phyloP scores from a whole-genome alignment of 2,113 vertebrate species.

The Pipa parva region DNA sequence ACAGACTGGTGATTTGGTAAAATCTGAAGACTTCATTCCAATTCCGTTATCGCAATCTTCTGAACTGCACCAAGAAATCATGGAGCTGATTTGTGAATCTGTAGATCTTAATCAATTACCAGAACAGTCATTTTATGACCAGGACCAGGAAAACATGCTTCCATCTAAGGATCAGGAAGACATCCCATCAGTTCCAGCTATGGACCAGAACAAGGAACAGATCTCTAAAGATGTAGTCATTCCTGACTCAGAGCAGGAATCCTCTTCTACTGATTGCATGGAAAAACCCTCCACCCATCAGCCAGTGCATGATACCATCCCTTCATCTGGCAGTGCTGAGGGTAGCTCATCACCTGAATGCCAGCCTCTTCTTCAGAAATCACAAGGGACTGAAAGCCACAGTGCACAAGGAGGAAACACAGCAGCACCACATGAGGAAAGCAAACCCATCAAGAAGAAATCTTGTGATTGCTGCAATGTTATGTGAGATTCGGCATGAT shows the following conservation, averaged over 20 bases:
- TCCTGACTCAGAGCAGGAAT: conserved; percentile 3
- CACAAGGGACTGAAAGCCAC: conserved; percentile 23
- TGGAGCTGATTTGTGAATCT: neutral
- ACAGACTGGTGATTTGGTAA: neutral
- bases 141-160: neutral
- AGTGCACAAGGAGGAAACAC: conserved; percentile 43
- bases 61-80: neutral
- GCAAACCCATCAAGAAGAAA: conserved; percentile 49
- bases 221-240: conserved; percentile 8
- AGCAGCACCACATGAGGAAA: conserved; percentile 40
- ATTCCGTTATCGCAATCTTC: neutral
- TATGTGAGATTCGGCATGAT: conserved; percentile 48
- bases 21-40: neutral
- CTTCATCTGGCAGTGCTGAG: neutral
- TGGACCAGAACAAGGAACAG: neutral
- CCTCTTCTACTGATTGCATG: neutral
- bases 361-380: conserved; percentile 51
- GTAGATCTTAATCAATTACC: neutral
- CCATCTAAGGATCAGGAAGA: neutral
- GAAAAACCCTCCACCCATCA: neutral
- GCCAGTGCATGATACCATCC: neutral
- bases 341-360: conserved; percentile 28
- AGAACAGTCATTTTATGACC: neutral
- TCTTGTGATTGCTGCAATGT: conserved; percentile 58
- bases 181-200: neutral